A percentile compares a stretch with the other conserved stretches of the same genome.
These are phyloP conservation scores for Myanophis thanlyinensis DNA, from an alignment of 2,113 vertebrate genomes.

Conservation along the genomic window DNA sequence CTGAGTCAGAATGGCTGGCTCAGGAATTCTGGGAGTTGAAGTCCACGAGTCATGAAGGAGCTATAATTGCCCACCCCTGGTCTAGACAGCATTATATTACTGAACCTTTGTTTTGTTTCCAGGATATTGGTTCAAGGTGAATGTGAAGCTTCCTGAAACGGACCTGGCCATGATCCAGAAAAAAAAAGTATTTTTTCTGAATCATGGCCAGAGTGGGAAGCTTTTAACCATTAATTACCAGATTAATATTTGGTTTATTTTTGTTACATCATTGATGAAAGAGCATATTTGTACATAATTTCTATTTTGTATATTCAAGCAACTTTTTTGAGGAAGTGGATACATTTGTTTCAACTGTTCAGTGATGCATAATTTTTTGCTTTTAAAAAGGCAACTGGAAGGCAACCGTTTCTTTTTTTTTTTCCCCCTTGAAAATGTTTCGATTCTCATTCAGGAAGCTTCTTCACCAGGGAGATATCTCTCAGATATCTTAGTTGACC, in stretches of 20 bases:
- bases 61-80: no score
- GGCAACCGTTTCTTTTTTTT: neutral
- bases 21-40: no score
- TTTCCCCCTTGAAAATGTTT: neutral
- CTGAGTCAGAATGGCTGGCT: no score
- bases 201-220: neutral
- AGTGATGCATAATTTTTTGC: neutral
- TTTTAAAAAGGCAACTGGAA: neutral
- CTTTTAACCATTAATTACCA: neutral
- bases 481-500: neutral
- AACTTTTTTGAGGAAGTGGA: neutral
- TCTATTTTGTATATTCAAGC: neutral
- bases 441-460: neutral
- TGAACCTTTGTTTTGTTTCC: neutral
- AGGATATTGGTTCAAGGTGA: neutral
- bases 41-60: no score
- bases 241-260: neutral
- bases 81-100: neutral
- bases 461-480: neutral
- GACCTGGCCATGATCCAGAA: neutral
- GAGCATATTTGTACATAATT: neutral
- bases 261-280: neutral
- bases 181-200: neutral
- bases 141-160: neutral
- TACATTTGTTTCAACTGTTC: neutral